These are phyloP conservation scores for Clamator glandarius DNA, from an alignment of 2,797 vertebrate species.

Conservation along the genomic window DNA sequence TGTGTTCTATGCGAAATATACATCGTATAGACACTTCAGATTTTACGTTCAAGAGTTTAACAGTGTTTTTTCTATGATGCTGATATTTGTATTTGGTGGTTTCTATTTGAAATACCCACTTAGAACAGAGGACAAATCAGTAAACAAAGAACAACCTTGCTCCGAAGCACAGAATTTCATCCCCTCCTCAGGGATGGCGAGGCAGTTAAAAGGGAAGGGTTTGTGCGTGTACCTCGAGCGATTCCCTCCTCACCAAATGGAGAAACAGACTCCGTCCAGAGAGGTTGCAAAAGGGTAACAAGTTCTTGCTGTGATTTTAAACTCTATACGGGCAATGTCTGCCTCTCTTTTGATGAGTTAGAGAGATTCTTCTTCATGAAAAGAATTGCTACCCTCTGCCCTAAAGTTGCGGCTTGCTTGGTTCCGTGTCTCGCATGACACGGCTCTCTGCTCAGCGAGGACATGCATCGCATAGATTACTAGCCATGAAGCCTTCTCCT, in stretches of 20 bases:
- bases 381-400: slow-evolving; percentile 17
- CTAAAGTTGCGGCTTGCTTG: neutral
- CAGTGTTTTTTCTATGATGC: neutral
- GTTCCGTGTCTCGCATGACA: neutral
- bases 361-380: neutral
- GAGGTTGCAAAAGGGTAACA: neutral
- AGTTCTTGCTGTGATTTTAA: slow-evolving; percentile 48
- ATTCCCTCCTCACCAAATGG: neutral
- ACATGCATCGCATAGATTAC: neutral
- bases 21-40: neutral
- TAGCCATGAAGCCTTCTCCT: neutral
- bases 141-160: slow-evolving; percentile 17
- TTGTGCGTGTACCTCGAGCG: neutral
- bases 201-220: slow-evolving; percentile 10
- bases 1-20: neutral
- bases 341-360: slow-evolving; percentile 6
- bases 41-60: neutral
- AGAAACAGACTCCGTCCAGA: neutral
- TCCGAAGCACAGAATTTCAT: neutral
- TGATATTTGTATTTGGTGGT: neutral
- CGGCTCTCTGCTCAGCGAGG: neutral
- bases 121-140: neutral
- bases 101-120: slow-evolving; percentile 25
- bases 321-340: neutral
- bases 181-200: neutral